Conservation (phyloP, 2,888 invertebrate species). For the Ochlodes sylvanus region DNA sequence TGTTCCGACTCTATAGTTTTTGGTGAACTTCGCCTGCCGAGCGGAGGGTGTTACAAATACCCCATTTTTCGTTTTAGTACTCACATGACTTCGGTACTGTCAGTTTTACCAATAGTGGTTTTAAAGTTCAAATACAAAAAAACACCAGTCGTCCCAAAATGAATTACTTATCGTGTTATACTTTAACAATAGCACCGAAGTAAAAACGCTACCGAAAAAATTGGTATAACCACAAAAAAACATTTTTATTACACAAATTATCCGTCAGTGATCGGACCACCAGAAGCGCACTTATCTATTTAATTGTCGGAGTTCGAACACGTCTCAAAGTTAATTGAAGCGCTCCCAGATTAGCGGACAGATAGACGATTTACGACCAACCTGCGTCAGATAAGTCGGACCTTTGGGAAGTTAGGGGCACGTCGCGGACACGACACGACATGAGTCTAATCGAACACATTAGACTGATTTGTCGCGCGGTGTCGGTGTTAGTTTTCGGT, state of each 20-base stretch:
- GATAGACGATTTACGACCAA: conserved; percentile 64
- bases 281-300: conserved; percentile 73
- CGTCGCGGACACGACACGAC: background rate
- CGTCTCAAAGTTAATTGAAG: conserved; percentile 78
- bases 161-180: too few relatives aligned
- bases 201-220: background rate
- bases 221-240: background rate
- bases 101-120: too few relatives aligned
- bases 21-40: too few relatives aligned
- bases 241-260: conserved; percentile 34
- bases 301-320: conserved; percentile 75
- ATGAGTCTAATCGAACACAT: background rate
- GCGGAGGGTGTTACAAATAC: too few relatives aligned
- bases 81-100: too few relatives aligned
- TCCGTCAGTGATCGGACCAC: conserved; percentile 60
- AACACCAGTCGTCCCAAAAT: too few relatives aligned
- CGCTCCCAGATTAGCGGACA: conserved; percentile 66
- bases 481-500: too few relatives aligned
- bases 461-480: conserved; percentile 5
- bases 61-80: too few relatives aligned
- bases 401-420: conserved; percentile 12
- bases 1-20: too few relatives aligned
- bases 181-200: too few relatives aligned
- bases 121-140: too few relatives aligned
- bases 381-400: conserved; percentile 44